These are phyloP conservation scores for Zygothrica quintamaculata DNA, from an alignment of 2,888 invertebrate species.

Conservation along the genomic window DNA sequence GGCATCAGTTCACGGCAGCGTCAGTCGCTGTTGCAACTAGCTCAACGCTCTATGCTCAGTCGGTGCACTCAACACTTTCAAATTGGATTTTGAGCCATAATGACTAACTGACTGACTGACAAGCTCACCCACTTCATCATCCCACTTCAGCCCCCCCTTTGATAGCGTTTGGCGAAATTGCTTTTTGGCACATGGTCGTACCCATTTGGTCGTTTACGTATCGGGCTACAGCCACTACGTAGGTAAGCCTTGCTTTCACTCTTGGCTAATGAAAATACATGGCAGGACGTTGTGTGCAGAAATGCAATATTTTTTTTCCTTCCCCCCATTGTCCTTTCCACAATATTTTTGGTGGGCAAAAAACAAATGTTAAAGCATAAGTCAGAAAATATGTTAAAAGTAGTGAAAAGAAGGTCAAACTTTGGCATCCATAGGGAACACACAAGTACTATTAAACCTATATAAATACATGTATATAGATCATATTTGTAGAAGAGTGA, in stretches of 20 bases:
- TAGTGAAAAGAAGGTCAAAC: too few species aligned
- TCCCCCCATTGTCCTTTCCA: background rate
- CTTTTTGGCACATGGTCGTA: slow-evolving; percentile 60
- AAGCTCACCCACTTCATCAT: background rate
- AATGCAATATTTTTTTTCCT: slow-evolving; percentile 16
- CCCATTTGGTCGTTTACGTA: slow-evolving; percentile 41
- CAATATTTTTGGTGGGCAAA: too few species aligned
- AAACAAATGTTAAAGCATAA: too few species aligned
- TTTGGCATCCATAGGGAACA: too few species aligned
- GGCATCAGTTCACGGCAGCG: slow-evolving; percentile 5
- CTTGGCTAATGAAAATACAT: slow-evolving; percentile 61
- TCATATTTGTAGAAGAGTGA: too few species aligned
- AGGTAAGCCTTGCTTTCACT: slow-evolving; percentile 9
- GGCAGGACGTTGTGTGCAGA: slow-evolving; percentile 9
- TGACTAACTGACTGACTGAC: slow-evolving; percentile 50
- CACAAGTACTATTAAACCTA: too few species aligned
- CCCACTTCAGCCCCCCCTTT: background rate
- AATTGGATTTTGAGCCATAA: slow-evolving; percentile 69
- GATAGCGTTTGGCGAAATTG: slow-evolving; percentile 59
- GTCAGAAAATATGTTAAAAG: too few species aligned
- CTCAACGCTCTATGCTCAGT: slow-evolving; percentile 19
- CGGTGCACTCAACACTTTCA: slow-evolving; percentile 60
- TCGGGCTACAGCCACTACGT: slow-evolving; percentile 14
- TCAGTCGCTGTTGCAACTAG: too few species aligned
- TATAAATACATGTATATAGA: too few species aligned